phyloP scores from a whole-genome alignment of 2,888 invertebrate genomes.

The Eustalomyia histrio region DNA sequence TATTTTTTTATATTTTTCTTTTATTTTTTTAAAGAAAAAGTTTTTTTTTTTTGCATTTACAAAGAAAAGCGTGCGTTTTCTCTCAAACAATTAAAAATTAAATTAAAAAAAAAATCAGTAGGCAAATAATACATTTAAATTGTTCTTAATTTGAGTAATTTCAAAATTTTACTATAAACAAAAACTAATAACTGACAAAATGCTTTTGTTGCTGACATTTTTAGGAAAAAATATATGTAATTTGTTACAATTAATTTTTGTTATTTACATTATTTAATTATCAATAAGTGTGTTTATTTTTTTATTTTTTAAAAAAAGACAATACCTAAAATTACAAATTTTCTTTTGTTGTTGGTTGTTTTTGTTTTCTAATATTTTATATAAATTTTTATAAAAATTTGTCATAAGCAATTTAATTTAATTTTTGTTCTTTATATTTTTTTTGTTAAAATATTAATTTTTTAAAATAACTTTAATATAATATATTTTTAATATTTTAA shows the following conservation, averaged over 20 bases:
- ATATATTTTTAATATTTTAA: constrained; percentile 48
- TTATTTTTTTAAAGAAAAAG: constrained; percentile 23
- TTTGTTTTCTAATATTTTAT: constrained; percentile 66
- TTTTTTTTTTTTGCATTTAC: constrained; percentile 61
- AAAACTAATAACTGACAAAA: constrained; percentile 80
- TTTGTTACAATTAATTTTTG: constrained; percentile 60
- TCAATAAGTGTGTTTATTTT: constrained; percentile 57
- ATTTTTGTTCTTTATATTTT: constrained; percentile 23
- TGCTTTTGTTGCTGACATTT: constrained; percentile 79
- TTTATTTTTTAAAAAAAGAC: constrained; percentile 54
- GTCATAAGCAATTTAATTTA: constrained; percentile 44
- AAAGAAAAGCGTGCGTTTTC: constrained; percentile 62
- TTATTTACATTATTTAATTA: constrained; percentile 40
- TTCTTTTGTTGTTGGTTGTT: constrained; percentile 48
- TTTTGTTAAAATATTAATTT: constrained; percentile 37
- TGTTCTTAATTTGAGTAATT: constrained; percentile 35
- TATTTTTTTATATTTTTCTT: constrained; percentile 45
- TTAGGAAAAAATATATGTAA: constrained; percentile 16
- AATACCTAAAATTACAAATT: constrained; percentile 58
- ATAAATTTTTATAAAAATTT: constrained; percentile 60
- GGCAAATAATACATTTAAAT: constrained; percentile 37
- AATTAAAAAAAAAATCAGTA: constrained; percentile 11
- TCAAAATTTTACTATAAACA: constrained; percentile 57
- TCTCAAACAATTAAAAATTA: constrained; percentile 41
- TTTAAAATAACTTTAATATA: constrained; percentile 49